Conservation (phyloP, 2,797 vertebrate genomes). For the Phataginus tetradactyla region DNA sequence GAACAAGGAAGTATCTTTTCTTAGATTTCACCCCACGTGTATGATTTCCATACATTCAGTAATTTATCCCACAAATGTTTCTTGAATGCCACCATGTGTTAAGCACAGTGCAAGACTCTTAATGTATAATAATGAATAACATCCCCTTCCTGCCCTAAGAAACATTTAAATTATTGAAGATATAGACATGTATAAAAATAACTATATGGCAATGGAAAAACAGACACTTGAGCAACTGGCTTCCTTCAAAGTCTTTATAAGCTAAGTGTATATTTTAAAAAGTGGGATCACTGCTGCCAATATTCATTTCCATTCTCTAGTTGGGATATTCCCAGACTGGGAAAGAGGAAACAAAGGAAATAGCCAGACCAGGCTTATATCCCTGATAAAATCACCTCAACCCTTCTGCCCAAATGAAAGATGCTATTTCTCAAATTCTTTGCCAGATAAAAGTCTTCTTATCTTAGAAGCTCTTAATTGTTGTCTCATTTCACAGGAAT, state of each 20-base stretch:
- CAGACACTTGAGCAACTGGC: background rate
- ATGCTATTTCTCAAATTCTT: background rate
- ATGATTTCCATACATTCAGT: background rate
- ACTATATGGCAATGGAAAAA: background rate
- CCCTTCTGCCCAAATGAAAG: background rate
- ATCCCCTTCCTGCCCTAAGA: background rate
- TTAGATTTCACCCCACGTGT: background rate
- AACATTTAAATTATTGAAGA: background rate
- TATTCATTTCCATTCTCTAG: background rate
- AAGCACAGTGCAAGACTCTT: background rate
- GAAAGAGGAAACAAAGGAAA: background rate
- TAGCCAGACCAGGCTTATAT: background rate
- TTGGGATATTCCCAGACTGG: background rate
- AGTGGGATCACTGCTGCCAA: background rate
- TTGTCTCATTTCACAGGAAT: background rate
- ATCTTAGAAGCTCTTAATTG: background rate
- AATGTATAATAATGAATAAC: background rate
- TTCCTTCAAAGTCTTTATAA: background rate
- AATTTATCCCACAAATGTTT: conserved; percentile 5
- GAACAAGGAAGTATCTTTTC: background rate
- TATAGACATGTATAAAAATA: background rate
- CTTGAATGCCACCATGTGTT: background rate
- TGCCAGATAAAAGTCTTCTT: background rate
- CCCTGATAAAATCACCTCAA: background rate
- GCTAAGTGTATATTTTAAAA: background rate